A percentile compares a stretch with the other conserved stretches of the same genome.
These are phyloP conservation scores for Plusia festucae DNA, from an alignment of 2,888 invertebrate genomes.

Conservation along the genomic window DNA sequence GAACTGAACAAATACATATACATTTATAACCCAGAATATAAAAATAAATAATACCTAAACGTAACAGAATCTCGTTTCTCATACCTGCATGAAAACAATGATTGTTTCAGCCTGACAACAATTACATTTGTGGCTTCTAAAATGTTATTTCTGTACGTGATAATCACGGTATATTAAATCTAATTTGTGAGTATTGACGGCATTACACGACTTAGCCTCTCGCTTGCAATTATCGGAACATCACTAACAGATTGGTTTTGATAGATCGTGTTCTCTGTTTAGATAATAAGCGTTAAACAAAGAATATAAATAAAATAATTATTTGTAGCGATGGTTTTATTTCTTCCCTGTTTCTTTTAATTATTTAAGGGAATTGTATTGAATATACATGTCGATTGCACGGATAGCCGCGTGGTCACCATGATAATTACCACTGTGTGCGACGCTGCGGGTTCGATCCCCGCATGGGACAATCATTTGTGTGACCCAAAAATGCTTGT, in stretches of 20 bases:
- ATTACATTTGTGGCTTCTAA: not conserved
- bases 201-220: slow-evolving; percentile 7
- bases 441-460: too few relatives aligned
- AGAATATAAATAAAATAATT: slow-evolving; percentile 19
- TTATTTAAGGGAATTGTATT: too few relatives aligned
- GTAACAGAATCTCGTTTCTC: not conserved
- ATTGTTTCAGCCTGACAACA: not conserved
- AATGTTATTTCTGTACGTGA: not conserved
- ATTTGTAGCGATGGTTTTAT: slow-evolving; percentile 32
- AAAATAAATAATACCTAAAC: too few relatives aligned
- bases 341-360: not conserved
- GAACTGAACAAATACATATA: too few relatives aligned
- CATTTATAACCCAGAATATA: too few relatives aligned
- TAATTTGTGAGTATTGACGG: slow-evolving; percentile 7
- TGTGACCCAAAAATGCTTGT: too few relatives aligned
- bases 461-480: too few relatives aligned
- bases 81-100: not conserved
- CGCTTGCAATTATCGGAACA: slow-evolving; percentile 10
- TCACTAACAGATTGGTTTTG: slow-evolving; percentile 17
- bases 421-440: too few relatives aligned
- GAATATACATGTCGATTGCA: too few relatives aligned
- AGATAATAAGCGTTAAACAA: slow-evolving; percentile 18
- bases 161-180: slow-evolving; percentile 8
- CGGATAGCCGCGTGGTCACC: too few relatives aligned
- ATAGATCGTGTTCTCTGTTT: slow-evolving; percentile 8